Base-by-base conservation (phyloP, 2,797 vertebrate species). In the Intellagama lesueurii region DNA sequence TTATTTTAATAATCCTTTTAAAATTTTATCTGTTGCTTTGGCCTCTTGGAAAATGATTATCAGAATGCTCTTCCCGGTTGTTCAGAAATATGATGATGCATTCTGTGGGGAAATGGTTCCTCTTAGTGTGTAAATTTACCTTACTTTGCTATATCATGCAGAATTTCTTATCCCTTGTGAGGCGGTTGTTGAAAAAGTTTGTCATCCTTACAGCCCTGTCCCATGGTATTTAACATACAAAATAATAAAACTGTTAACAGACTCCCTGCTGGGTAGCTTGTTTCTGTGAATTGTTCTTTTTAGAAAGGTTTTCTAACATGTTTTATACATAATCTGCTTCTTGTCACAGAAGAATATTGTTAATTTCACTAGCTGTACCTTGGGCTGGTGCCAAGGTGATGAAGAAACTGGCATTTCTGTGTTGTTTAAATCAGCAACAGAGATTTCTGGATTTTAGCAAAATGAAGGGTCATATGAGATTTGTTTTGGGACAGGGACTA, bases 1-100 rank as follows among this genome's bases (percentile, higher is more conserved):
- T 98, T 98, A 97, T 99, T 99, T 99, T 98, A 99, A 98, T 98
- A 99, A 98, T 98, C 97, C 97, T 98, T 98, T 52, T 98, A 98
- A 97, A 98, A 97, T 97, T 97, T 97, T 97, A 98, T 97, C 97
- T 98, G 97, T 98, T 98, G 97, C 98, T 97, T 97, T 98, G 97
- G 97, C 97, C 97, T 98, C 97, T 97, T 97, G 96, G 97, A 96
- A 97, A 96, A 97, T 96, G 96, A 97, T 97, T 97, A 96, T 97
- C 97, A 96, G 96, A 97, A 97, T 97, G 96, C 95, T 97, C 97
- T 97, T 97, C 96, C 96, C 97, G 96, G 96, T 97, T 96, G 97
- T 97, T 97, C 97, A 97, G 97, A 97, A 98, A 98, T 94, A 98
- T 96, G 97, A 97, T 97, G 97, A 98, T 97, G 98, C 98, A 94